These are phyloP conservation scores for Centroberyx gerrardi DNA, from an alignment of 2,797 vertebrate genomes.

Conservation along the genomic window DNA sequence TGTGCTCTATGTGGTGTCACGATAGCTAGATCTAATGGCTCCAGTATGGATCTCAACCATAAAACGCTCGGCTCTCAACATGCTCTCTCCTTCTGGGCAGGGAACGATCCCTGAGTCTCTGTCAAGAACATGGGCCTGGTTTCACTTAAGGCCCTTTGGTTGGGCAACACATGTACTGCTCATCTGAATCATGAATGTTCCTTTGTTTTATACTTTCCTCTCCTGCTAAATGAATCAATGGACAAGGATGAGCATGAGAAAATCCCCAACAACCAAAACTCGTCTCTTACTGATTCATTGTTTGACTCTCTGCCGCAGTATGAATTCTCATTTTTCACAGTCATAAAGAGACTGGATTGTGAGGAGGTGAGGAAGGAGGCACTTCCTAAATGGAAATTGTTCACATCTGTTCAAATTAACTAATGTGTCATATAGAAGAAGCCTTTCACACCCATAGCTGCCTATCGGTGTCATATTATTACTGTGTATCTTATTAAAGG, in stretches of 20 bases:
- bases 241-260: conserved; percentile 58
- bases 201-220: conserved; percentile 71
- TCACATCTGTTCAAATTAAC: conserved; percentile 3
- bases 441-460: neutral
- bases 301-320: neutral
- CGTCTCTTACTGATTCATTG: conserved; percentile 37
- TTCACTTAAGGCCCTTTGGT: conserved; percentile 75
- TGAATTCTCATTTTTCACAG: conserved; percentile 6
- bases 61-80: conserved; percentile 63
- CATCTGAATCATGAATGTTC: conserved; percentile 69
- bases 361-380: conserved; percentile 1
- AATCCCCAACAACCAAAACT: conserved; percentile 24
- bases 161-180: conserved; percentile 74
- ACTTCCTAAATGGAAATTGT: conserved; percentile 2
- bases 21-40: conserved; percentile 71
- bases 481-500: neutral
- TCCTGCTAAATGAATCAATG: conserved; percentile 55
- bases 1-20: conserved; percentile 61
- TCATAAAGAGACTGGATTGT: neutral
- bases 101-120: conserved; percentile 57
- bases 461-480: neutral
- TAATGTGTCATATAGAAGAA: neutral
- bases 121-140: conserved; percentile 72
- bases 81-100: conserved; percentile 67
- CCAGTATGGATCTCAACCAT: conserved; percentile 74